phyloP scores from a whole-genome alignment of 1,140 invertebrate genomes.

The Microplitis mediator region DNA sequence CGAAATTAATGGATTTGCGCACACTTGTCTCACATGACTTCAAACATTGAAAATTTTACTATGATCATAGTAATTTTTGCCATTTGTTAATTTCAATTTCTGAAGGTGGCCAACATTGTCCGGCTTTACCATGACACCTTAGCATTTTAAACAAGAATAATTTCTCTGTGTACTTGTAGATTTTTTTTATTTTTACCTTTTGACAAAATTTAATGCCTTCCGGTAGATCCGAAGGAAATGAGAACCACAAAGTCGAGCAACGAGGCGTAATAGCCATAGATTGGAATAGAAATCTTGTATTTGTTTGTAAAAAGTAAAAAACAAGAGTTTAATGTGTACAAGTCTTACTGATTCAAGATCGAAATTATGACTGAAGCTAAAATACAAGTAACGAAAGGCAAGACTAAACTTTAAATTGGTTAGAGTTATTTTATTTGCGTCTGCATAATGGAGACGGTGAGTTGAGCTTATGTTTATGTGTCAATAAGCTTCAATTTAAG shows the following conservation, averaged over 20 bases:
- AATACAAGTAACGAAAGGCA: not conserved
- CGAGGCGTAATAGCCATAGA: slow-evolving; percentile 2
- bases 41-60: no score
- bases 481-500: slow-evolving; percentile 38
- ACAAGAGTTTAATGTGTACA: not conserved
- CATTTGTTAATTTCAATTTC: no score
- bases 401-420: not conserved
- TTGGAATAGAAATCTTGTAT: not conserved
- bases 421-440: no score
- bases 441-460: no score
- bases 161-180: no score
- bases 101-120: no score
- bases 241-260: slow-evolving; percentile 15
- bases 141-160: no score
- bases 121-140: no score
- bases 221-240: not conserved
- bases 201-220: not conserved
- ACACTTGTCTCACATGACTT: no score
- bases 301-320: no score
- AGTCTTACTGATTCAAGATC: not conserved
- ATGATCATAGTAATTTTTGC: no score
- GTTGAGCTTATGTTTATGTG: slow-evolving; percentile 13
- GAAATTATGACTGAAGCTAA: not conserved
- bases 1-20: no score
- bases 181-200: not conserved